These are phyloP conservation scores for Papilio aristodemus DNA, from an alignment of 1,140 invertebrate genomes.

Conservation along the genomic window DNA sequence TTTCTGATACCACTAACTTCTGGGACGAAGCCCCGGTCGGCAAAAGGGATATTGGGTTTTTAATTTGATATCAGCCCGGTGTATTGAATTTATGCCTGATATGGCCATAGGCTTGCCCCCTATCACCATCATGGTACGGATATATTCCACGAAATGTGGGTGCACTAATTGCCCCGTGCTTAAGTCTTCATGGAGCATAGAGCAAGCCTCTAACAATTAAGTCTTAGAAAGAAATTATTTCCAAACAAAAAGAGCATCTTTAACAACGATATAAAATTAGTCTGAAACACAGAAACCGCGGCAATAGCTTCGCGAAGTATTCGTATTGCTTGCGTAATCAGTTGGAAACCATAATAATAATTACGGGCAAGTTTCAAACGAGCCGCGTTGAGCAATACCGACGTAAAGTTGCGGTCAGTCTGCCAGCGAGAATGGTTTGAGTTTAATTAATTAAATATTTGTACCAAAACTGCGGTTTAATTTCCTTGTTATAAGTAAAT, in stretches of 20 bases:
- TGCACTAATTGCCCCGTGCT: neutral
- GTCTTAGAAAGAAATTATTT: no score
- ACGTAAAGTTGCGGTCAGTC: conserved; percentile 34
- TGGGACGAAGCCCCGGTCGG: neutral
- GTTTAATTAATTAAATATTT: conserved; percentile 21
- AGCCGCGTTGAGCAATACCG: conserved; percentile 47
- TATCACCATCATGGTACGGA: no score
- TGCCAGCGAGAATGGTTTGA: conserved; percentile 35
- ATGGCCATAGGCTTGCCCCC: no score
- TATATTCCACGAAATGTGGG: no score
- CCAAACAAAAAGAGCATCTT: neutral
- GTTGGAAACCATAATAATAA: conserved; percentile 55
- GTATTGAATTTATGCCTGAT: no score
- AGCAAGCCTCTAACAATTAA: no score
- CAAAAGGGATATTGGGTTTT: no score
- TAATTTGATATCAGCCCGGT: no score
- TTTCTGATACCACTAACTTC: neutral
- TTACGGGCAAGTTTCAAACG: conserved; percentile 49
- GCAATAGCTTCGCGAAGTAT: conserved; percentile 34
- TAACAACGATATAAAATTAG: conserved; percentile 24
- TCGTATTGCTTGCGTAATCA: conserved; percentile 48
- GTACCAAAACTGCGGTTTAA: neutral
- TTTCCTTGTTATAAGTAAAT: neutral
- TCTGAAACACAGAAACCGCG: conserved; percentile 14
- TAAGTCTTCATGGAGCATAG: no score